Evolutionary conservation across 1,140 invertebrate genomes (phyloP), one percentile per base, ranked within the genome.

Genomic region (Lordiphosa collinella): DNA sequence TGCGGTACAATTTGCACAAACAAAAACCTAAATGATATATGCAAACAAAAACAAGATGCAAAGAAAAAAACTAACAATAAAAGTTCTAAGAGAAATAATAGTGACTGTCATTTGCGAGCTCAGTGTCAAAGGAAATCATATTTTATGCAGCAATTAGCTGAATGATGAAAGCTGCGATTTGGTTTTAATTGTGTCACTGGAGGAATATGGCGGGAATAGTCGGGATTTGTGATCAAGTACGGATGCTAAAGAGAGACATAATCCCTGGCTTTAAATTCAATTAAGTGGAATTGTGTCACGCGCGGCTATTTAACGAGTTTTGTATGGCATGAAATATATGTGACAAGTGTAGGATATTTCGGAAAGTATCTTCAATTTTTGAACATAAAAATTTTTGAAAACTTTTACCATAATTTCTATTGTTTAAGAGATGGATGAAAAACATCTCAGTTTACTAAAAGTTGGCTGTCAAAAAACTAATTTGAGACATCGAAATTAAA

Each of bases 101-200:
- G 41, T 22, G 22, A 44, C 13, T 13, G 37, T 25, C 9, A 57
- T 9, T 14, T 41, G 29, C 59, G 46, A 10, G 56, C 62, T 82
- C 78, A 84, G 78, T 84, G 76, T 71, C 78, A 82, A 67, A 84
- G 78, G 78, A 82, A 82, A 75, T 74, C 71, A 71, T 84, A 84
- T 82, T 84, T 82, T 68, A 82, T 84, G 32, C 54, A 58, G 43
- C 78, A 84, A 82, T 82, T 82, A 82, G 63, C 49, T 32, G 37
- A 25, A 62, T 38, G 52, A 60, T 61, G 38, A 54, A 14, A 51
- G 32, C 51, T 36, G 41, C 38, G 53, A 69, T 44, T 50, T 18
- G 37, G 16, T 74, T 74, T 80, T 73, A 73, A 56, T 72, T 66
- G 49, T 57, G 43, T 48, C 34, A 46, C 36, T 48, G 7, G 12